Evolutionary conservation across 2,888 invertebrate genomes (phyloP).

Genomic region (Penaeus monodon): DNA sequence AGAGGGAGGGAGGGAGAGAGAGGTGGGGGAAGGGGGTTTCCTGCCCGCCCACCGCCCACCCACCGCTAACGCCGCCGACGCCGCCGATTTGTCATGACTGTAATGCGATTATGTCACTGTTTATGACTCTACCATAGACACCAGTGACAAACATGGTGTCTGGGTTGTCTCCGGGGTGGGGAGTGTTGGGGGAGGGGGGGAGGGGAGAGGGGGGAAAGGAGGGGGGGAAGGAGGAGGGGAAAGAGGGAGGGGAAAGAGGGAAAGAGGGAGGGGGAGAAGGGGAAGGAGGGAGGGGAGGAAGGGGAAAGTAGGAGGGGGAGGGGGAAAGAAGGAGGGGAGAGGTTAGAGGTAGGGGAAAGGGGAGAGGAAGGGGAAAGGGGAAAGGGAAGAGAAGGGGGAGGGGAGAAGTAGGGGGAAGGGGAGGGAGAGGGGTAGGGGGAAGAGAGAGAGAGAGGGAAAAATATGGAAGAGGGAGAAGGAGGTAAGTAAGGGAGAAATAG

Average conservation of each 20-base stretch:
- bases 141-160: not conserved
- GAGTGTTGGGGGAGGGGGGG: not conserved
- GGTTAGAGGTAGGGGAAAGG: too few species aligned
- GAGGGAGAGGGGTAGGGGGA: not conserved
- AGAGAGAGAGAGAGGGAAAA: not conserved
- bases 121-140: not conserved
- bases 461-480: not conserved
- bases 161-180: not conserved
- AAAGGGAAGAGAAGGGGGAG: not conserved
- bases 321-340: not conserved
- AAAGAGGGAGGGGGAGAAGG: not conserved
- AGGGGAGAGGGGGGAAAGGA: not conserved
- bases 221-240: not conserved
- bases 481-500: not conserved
- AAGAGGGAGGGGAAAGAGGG: not conserved
- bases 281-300: not conserved
- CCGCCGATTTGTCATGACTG: slow-evolving; percentile 13
- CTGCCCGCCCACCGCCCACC: not conserved
- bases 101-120: not conserved
- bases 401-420: not conserved
- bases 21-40: not conserved
- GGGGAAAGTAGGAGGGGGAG: not conserved
- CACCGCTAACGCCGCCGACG: not conserved
- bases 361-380: not conserved
- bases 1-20: not conserved